phyloP scores from a whole-genome alignment of 1,140 invertebrate genomes.

The Eriosoma lanigerum region DNA sequence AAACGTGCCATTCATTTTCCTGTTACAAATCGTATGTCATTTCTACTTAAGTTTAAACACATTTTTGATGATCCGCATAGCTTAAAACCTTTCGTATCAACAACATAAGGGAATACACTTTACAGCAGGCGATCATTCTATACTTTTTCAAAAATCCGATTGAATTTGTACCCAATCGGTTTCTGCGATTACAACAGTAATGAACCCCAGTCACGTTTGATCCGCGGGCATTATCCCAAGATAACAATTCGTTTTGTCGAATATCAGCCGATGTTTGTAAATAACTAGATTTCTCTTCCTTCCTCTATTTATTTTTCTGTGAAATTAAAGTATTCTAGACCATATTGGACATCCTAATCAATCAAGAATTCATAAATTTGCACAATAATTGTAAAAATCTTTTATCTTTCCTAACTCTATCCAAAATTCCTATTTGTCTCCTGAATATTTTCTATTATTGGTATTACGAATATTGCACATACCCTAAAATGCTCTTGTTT shows the following conservation, averaged over 20 bases:
- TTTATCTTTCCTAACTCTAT: no score
- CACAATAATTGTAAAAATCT: no score
- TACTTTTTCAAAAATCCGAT: conserved; percentile 1
- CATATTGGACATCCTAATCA: no score
- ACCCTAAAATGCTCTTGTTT: no score
- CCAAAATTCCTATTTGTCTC: no score
- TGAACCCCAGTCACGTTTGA: conserved; percentile 43
- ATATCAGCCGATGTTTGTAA: not conserved
- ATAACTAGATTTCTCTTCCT: not conserved
- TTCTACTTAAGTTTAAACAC: not conserved
- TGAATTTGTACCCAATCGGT: conserved; percentile 41
- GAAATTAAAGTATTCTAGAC: not conserved
- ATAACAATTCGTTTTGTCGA: conserved; percentile 40
- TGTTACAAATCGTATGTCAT: not conserved
- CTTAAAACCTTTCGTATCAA: not conserved
- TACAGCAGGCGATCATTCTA: conserved; percentile 22
- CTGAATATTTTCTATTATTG: no score
- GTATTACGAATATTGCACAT: no score
- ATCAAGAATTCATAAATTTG: no score
- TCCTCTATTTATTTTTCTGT: not conserved
- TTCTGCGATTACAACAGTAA: conserved; percentile 30
- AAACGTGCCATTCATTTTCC: not conserved
- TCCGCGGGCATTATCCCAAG: conserved; percentile 16
- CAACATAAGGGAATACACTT: not conserved
- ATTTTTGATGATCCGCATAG: not conserved